Percentiles rank a stretch among this genome's conserved stretches.
Evolutionary conservation across 2,113 vertebrate genomes (phyloP).

Genomic region (Apodemus speciosus): DNA sequence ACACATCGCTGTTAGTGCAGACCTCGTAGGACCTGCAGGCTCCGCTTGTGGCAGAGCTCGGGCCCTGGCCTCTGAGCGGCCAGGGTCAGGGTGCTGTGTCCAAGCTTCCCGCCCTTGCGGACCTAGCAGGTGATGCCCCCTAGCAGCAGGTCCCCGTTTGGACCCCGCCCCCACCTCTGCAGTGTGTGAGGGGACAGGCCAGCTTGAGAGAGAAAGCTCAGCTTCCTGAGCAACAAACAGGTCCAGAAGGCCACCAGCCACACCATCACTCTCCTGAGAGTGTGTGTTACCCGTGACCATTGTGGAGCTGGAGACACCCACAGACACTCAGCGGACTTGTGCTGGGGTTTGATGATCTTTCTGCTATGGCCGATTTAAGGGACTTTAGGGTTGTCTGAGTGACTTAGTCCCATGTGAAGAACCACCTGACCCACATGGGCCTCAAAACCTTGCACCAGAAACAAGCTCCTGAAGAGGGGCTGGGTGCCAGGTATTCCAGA

Average conservation of each 20-base stretch:
- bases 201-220: background rate
- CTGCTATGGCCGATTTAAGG: background rate
- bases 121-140: background rate
- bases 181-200: background rate
- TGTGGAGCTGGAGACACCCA: background rate
- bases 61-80: background rate
- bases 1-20: fast-evolving
- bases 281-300: background rate
- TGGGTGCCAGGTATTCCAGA: background rate
- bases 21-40: background rate
- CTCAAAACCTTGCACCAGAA: background rate
- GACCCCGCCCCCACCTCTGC: background rate
- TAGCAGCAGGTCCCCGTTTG: background rate
- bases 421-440: background rate
- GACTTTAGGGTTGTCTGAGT: background rate
- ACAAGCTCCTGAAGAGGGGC: background rate
- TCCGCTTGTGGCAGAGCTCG: background rate
- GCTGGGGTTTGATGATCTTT: background rate
- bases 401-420: background rate
- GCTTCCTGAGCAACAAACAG: background rate
- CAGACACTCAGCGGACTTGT: background rate
- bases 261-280: background rate
- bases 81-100: background rate
- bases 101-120: background rate
- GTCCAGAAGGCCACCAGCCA: background rate